phyloP scores from a whole-genome alignment of 2,888 invertebrate genomes.

The Gibbula magus region DNA sequence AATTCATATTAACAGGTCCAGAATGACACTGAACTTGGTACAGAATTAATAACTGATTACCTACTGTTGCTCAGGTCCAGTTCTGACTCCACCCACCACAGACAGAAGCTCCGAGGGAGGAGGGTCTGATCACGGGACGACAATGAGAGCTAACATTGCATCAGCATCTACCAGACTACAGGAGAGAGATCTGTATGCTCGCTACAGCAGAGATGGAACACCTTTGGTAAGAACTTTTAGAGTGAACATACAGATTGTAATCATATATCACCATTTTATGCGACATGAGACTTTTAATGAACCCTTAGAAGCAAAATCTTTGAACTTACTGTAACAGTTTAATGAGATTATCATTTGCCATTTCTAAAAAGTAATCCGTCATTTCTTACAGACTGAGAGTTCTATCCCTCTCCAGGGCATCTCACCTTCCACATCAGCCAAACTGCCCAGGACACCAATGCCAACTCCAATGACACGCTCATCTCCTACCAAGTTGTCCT shows the following conservation, averaged over 20 bases:
- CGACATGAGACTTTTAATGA: no score
- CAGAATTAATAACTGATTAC: no score
- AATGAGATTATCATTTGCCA: background rate
- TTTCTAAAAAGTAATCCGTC: no score
- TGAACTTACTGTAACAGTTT: no score
- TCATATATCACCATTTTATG: no score
- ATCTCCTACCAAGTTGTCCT: slow-evolving; percentile 45
- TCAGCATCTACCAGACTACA: slow-evolving; percentile 28
- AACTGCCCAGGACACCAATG: slow-evolving; percentile 58
- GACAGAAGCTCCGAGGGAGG: slow-evolving; percentile 44
- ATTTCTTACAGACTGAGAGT: background rate
- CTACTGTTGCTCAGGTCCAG: slow-evolving; percentile 48
- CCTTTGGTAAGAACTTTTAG: background rate
- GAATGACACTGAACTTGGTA: no score
- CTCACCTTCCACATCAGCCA: slow-evolving; percentile 54
- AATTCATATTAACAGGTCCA: no score
- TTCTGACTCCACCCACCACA: slow-evolving; percentile 60
- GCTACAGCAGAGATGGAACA: background rate
- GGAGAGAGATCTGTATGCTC: slow-evolving; percentile 1
- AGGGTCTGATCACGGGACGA: slow-evolving; percentile 59
- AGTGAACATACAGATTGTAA: no score
- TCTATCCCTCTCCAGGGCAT: background rate
- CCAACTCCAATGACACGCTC: slow-evolving; percentile 54
- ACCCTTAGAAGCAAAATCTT: no score
- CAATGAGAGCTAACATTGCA: slow-evolving; percentile 50